Percentiles rank a stretch among this genome's conserved stretches.
Evolutionary conservation across 2,888 invertebrate genomes (phyloP).

Genomic region (Geotrupes spiniger): DNA sequence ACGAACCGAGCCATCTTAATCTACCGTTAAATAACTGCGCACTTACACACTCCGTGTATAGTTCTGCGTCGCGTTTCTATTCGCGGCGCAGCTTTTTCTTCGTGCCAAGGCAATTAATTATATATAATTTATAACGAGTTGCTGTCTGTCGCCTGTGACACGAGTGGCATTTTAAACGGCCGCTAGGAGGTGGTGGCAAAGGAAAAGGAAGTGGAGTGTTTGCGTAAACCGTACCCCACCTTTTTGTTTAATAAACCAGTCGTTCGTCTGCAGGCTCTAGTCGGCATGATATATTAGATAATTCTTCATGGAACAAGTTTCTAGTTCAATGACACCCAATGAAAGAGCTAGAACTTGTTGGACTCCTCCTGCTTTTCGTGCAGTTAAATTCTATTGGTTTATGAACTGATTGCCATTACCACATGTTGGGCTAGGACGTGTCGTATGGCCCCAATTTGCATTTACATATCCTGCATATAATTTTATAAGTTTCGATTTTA

Average conservation of each 20-base stretch:
- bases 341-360: slow-evolving; percentile 14
- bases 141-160: too few relatives aligned
- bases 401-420: slow-evolving; percentile 22
- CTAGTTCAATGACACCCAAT: slow-evolving; percentile 19
- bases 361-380: slow-evolving; percentile 20
- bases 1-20: too few relatives aligned
- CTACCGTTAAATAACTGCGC: too few relatives aligned
- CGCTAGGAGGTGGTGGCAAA: too few relatives aligned
- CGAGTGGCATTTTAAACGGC: too few relatives aligned
- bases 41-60: too few relatives aligned
- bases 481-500: too few relatives aligned
- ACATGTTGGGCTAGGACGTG: slow-evolving; percentile 20
- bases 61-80: too few relatives aligned
- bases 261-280: slow-evolving; percentile 19
- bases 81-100: too few relatives aligned
- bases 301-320: slow-evolving; percentile 22
- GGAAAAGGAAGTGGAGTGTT: background rate
- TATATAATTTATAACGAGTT: too few relatives aligned
- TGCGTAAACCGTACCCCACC: slow-evolving; percentile 9
- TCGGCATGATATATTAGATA: slow-evolving; percentile 24
- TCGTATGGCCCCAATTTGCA: slow-evolving; percentile 17
- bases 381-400: slow-evolving; percentile 23
- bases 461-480: too few relatives aligned
- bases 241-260: slow-evolving; percentile 15
- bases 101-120: too few relatives aligned